These are phyloP conservation scores for Carcinoscorpius rotundicauda DNA, from an alignment of 1,140 invertebrate genomes.

Conservation along the genomic window DNA sequence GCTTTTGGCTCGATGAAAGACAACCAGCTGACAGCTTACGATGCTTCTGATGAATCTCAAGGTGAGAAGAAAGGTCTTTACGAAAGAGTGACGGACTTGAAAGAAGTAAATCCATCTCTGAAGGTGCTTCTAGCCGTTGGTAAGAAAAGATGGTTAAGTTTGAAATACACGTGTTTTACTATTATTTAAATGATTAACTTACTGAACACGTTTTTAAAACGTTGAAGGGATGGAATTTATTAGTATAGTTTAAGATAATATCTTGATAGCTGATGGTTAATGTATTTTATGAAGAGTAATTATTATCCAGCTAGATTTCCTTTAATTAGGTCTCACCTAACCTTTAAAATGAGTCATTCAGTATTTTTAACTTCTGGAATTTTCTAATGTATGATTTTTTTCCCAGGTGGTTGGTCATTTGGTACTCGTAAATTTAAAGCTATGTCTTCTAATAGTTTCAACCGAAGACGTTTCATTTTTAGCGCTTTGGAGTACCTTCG, in stretches of 20 bases:
- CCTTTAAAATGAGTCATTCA: no score
- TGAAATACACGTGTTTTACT: no score
- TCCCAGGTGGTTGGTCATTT: constrained; percentile 78
- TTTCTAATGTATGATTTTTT: no score
- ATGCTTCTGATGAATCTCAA: constrained; percentile 82
- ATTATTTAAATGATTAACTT: no score
- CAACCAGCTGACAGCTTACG: constrained; percentile 80
- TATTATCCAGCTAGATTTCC: no score
- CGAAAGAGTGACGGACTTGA: constrained; percentile 64
- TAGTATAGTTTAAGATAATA: no score
- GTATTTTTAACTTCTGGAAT: no score
- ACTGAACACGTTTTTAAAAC: no score
- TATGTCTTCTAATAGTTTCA: constrained; percentile 69
- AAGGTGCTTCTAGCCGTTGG: constrained; percentile 83
- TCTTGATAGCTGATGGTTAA: no score
- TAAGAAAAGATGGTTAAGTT: constrained; percentile 34
- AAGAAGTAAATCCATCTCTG: constrained; percentile 75
- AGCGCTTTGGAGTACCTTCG: constrained; percentile 80
- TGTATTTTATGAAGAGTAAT: no score
- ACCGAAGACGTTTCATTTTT: constrained; percentile 83
- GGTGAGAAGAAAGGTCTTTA: constrained; percentile 80
- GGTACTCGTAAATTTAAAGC: constrained; percentile 91
- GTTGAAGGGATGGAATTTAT: no score
- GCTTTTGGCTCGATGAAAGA: constrained; percentile 95
- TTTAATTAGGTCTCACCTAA: no score